A percentile compares a stretch with the other conserved stretches of the same genome.
Conservation (phyloP, 2,797 vertebrate genomes). For the Sebastes iracundus region DNA sequence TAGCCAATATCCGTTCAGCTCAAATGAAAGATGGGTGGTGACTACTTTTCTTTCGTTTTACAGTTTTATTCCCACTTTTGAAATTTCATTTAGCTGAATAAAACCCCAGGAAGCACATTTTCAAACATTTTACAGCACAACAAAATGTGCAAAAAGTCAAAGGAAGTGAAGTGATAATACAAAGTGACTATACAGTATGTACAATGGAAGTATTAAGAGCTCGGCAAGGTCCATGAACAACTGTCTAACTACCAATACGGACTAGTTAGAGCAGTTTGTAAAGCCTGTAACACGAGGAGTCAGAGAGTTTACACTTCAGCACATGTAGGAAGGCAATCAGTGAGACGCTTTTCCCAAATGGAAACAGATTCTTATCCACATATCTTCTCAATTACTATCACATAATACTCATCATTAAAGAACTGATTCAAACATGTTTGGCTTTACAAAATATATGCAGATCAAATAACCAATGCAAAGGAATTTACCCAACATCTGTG, state of each 20-base stretch:
- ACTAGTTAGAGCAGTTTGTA: conserved; percentile 35
- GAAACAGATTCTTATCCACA: conserved; percentile 40
- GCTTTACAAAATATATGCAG: conserved; percentile 33
- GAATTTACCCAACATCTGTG: conserved; percentile 18
- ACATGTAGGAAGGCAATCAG: conserved; percentile 55
- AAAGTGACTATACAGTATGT: conserved; percentile 45
- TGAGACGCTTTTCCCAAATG: conserved; percentile 31
- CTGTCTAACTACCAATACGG: conserved; percentile 25
- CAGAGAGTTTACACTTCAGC: conserved; percentile 37
- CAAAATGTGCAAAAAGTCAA: conserved; percentile 35
- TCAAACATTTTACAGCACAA: conserved; percentile 29
- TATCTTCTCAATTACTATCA: conserved; percentile 30
- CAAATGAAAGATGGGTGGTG: neutral
- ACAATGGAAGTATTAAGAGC: conserved; percentile 35
- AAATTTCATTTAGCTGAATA: neutral
- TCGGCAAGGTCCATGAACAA: conserved; percentile 40
- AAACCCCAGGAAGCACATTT: conserved; percentile 26
- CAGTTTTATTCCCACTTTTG: neutral
- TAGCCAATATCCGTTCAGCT: neutral
- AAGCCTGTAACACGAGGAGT: conserved; percentile 25
- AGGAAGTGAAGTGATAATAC: conserved; percentile 6
- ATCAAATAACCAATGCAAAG: conserved; percentile 10
- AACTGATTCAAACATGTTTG: conserved; percentile 38
- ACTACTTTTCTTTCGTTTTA: neutral
- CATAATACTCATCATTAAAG: conserved; percentile 27